Conservation (phyloP, 2,797 vertebrate species). For the Emydoidea blandingii region DNA sequence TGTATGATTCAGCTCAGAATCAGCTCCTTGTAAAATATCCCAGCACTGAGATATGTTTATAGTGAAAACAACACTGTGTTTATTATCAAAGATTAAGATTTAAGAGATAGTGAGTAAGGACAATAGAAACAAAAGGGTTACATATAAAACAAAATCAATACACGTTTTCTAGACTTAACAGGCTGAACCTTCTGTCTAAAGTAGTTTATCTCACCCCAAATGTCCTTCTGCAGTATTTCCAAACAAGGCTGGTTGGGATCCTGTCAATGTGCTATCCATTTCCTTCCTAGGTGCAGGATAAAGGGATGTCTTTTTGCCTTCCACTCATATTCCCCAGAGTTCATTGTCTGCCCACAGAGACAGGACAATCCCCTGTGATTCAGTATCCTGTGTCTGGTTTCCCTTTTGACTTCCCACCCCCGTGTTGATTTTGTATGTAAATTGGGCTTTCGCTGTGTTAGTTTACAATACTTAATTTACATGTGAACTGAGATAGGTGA, state of each 20-base stretch:
- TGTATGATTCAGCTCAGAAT: not conserved
- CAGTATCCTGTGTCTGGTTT: not conserved
- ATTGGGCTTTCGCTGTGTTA: not conserved
- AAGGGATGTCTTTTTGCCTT: not conserved
- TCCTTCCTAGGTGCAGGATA: not conserved
- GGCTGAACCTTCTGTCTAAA: not conserved
- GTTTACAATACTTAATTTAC: not conserved
- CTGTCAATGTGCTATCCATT: no score
- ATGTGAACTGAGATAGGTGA: not conserved
- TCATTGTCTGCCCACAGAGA: not conserved
- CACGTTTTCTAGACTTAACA: not conserved
- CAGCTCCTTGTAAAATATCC: no score
- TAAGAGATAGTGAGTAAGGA: no score
- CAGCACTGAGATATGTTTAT: not conserved
- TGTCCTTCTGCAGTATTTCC: not conserved
- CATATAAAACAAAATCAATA: not conserved
- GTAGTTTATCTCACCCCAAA: not conserved
- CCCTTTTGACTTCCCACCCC: not conserved
- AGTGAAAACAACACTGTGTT: not conserved
- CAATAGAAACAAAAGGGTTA: not conserved
- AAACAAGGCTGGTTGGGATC: not conserved
- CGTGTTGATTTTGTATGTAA: not conserved
- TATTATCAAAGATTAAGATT: not conserved
- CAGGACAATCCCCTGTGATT: not conserved
- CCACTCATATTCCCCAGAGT: not conserved